These are phyloP conservation scores for Tursiops truncatus DNA, from an alignment of 2,113 vertebrate species.

Conservation along the genomic window DNA sequence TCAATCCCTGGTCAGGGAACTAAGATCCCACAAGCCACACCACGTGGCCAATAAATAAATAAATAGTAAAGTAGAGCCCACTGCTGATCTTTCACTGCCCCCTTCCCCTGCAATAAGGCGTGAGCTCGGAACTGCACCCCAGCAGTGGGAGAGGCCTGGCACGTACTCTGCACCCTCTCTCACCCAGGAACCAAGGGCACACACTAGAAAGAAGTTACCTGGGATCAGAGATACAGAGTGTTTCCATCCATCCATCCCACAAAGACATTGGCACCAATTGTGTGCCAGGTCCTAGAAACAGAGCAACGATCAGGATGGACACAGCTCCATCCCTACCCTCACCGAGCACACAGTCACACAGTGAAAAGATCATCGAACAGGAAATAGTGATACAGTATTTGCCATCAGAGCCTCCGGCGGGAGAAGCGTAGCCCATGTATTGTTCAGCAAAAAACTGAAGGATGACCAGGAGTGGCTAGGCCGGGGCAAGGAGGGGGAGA, in stretches of 20 bases:
- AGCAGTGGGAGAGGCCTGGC: background rate
- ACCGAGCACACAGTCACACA: background rate
- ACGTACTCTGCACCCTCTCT: too few species aligned
- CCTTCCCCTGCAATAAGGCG: background rate
- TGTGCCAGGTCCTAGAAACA: background rate
- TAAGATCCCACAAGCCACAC: too few species aligned
- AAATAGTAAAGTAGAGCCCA: background rate
- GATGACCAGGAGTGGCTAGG: background rate
- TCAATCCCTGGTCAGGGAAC: too few species aligned
- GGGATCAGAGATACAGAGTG: background rate
- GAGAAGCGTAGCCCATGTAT: background rate
- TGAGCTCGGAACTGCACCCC: background rate
- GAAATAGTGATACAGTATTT: too few species aligned
- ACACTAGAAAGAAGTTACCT: background rate
- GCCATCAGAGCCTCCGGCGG: background rate
- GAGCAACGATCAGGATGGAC: background rate
- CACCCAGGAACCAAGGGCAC: background rate
- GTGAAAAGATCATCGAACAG: background rate
- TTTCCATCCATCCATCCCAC: background rate
- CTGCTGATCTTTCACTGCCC: too few species aligned
- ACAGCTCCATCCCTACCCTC: background rate
- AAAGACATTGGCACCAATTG: background rate
- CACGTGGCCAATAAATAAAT: too few species aligned
- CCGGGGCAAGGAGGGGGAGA: accelerated
- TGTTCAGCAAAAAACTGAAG: background rate